Percentiles rank a stretch among this genome's conserved stretches.
Evolutionary conservation across 2,113 vertebrate genomes (phyloP).

Genomic region (Blennius ocellaris): DNA sequence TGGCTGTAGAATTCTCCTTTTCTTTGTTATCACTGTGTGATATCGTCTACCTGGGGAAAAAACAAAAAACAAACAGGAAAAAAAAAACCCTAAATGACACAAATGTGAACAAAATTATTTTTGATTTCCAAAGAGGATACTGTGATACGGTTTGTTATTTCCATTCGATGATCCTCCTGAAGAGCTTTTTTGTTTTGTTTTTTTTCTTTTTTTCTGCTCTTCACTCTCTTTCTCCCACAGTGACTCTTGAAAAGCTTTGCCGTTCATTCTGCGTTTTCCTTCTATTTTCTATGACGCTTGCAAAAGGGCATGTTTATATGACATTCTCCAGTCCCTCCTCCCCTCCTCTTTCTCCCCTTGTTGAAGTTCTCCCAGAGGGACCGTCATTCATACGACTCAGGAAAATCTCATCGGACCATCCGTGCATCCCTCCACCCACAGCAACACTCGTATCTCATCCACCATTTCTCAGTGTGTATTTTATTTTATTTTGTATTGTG

Average conservation of each 20-base stretch:
- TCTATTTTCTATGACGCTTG: conserved; percentile 56
- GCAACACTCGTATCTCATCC: conserved; percentile 18
- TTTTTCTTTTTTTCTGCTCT: conserved; percentile 21
- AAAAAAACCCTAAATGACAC: conserved; percentile 46
- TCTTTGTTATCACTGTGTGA: conserved; percentile 85
- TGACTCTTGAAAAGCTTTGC: conserved; percentile 60
- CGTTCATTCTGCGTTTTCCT: conserved; percentile 50
- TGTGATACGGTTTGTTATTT: conserved; percentile 76
- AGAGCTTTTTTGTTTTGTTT: conserved; percentile 7
- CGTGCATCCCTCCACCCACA: conserved; percentile 46
- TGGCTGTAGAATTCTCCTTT: conserved; percentile 81
- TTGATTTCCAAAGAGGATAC: conserved; percentile 75
- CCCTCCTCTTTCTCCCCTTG: not conserved
- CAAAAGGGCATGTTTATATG: conserved; percentile 62
- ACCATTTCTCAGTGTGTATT: conserved; percentile 3
- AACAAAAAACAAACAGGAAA: conserved; percentile 69
- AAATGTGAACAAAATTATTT: conserved; percentile 21
- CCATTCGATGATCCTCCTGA: conserved; percentile 60
- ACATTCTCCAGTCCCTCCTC: conserved; percentile 22
- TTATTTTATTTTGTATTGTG: conserved; percentile 15
- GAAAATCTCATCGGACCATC: conserved; percentile 74
- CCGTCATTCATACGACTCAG: conserved; percentile 82
- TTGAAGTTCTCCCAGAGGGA: conserved; percentile 64
- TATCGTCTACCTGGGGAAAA: conserved; percentile 80
- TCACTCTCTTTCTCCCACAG: conserved; percentile 46